Base-by-base conservation (phyloP, 2,888 invertebrate genomes). In the Chalcosyrphus nemorum region DNA sequence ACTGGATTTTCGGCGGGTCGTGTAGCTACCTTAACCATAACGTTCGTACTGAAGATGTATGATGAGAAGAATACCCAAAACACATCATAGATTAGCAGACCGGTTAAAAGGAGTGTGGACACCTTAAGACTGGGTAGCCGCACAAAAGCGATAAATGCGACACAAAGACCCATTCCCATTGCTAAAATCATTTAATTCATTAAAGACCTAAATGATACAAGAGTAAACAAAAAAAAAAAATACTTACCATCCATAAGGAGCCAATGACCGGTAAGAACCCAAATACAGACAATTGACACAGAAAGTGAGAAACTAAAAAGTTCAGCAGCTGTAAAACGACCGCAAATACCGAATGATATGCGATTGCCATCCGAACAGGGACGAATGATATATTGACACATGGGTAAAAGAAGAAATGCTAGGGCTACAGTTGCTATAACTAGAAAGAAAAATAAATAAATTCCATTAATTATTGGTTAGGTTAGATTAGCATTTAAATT, bases 11-110 rank as follows among this genome's bases (percentile, higher is more conserved):
- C 97, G 9, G 97, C 97, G 35, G 97, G 96, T 89, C 97, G 92
- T 71, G 95, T 95, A 72, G 95, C 95, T 86, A 95, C 96, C 92
- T 98, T 98, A 86, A 99, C 98, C 99, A 99, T 99, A 87, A 99
- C 99, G 90, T 99, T 99, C 89, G 99, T 97, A 92, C 97, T 98
- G 93, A 99, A 99, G 90, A 99, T 97, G 91, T 98, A 98, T 0
- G 98, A 98, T 2, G 98, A 98, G 93, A 98, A 99, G 93, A 99
- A 99, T 63, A 99, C 98, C 98, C 99, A 99, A 93, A 99, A 99
- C 43, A 99, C 98, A 92, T 99, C 99, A 91, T 99, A 99, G 75
- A 97, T 95, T 81, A 98, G 94, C 87, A 98, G 93, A 29, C 99
- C 99, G 54, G 98, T 97, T 88, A 99, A 94, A 87, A 99, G 94